phyloP scores from a whole-genome alignment of 92 coral and sea anemone genomes.

The Epizoanthus ramosus region DNA sequence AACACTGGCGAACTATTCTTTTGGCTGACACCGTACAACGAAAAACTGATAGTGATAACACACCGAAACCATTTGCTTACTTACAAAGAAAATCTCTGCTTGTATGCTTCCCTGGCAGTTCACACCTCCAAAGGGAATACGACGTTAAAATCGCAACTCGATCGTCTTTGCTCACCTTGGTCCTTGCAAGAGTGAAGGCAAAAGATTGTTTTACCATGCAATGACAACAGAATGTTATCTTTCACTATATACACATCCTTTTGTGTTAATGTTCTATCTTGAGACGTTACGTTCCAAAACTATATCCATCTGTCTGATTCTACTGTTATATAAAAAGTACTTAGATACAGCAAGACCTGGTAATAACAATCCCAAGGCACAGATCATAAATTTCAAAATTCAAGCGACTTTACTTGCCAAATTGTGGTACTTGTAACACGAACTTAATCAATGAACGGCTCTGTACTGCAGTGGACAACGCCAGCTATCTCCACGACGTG shows the following conservation, averaged over 20 bases:
- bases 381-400: too few species aligned
- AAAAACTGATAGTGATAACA: not conserved
- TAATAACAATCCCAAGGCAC: too few species aligned
- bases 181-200: conserved; percentile 34
- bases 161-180: conserved; percentile 1
- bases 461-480: too few species aligned
- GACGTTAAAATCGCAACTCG: conserved; percentile 23
- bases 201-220: not conserved
- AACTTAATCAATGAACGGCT: too few species aligned
- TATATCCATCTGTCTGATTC: too few species aligned
- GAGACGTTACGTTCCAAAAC: too few species aligned
- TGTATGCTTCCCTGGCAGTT: not conserved
- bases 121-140: conserved; percentile 16
- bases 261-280: not conserved
- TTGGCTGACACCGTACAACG: not conserved
- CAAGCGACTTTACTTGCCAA: too few species aligned
- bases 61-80: not conserved
- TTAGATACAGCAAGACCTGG: too few species aligned
- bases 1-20: not conserved
- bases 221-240: not conserved
- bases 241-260: not conserved
- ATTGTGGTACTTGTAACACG: too few species aligned
- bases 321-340: too few species aligned
- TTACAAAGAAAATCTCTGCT: conserved; percentile 15
- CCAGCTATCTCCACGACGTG: too few species aligned